phyloP scores from a whole-genome alignment of 2,113 vertebrate genomes.

The Lota lota region DNA sequence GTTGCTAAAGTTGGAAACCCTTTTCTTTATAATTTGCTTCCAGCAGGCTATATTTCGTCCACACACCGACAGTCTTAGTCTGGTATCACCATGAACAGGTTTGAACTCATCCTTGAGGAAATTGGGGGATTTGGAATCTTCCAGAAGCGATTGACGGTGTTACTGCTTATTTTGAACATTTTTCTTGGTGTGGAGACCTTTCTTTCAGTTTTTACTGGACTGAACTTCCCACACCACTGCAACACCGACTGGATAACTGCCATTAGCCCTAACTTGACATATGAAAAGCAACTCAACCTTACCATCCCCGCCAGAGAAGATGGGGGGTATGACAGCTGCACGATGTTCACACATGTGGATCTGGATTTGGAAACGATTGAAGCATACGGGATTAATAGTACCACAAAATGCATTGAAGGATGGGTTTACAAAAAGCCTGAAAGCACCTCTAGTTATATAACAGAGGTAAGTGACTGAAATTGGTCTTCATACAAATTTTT shows the following conservation, averaged over 20 bases:
- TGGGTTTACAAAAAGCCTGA: conserved; percentile 68
- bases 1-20: too few relatives aligned
- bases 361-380: conserved; percentile 71
- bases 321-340: conserved; percentile 75
- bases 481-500: too few relatives aligned
- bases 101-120: conserved; percentile 74
- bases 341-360: conserved; percentile 78
- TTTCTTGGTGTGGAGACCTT: conserved; percentile 78
- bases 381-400: conserved; percentile 72
- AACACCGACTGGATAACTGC: conserved; percentile 81
- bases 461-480: conserved; percentile 58
- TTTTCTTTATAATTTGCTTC: too few relatives aligned
- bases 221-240: conserved; percentile 73
- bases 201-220: conserved; percentile 78
- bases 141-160: conserved; percentile 75
- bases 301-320: conserved; percentile 66
- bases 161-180: conserved; percentile 65
- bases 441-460: conserved; percentile 62
- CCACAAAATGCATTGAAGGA: conserved; percentile 68
- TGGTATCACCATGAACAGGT: conserved; percentile 61
- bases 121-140: conserved; percentile 81
- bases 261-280: conserved; percentile 69
- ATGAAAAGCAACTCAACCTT: conserved; percentile 69
- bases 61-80: too few relatives aligned
- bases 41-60: too few relatives aligned